Conservation (phyloP, 2,797 vertebrate genomes). For the Pangasius mekongensis region DNA sequence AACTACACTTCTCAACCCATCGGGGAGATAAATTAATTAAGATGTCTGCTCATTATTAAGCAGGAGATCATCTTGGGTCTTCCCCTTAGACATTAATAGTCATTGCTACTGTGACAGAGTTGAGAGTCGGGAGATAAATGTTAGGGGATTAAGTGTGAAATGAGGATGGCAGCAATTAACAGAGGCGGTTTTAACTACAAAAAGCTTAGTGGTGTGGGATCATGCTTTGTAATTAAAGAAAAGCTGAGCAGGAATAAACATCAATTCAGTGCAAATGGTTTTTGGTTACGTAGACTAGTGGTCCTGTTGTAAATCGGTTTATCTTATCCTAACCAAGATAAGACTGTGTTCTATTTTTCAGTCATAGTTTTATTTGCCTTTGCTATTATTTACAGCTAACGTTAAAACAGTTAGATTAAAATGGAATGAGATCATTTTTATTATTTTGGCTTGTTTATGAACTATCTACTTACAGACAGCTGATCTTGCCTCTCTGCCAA, state of each 20-base stretch:
- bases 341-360: background rate
- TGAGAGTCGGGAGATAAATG: background rate
- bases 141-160: conserved; percentile 15
- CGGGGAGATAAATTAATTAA: conserved; percentile 23
- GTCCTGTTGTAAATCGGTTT: background rate
- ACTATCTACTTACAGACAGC: background rate
- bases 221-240: conserved; percentile 3
- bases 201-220: background rate
- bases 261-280: conserved; percentile 11
- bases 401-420: background rate
- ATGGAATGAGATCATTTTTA: too few species aligned
- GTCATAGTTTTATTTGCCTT: background rate
- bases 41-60: conserved; percentile 15
- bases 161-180: conserved; percentile 18
- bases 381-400: background rate
- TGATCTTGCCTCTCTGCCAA: background rate
- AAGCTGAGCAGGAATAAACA: background rate
- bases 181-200: background rate
- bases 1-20: conserved; percentile 17
- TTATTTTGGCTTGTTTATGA: background rate
- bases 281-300: background rate
- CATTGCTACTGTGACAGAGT: conserved; percentile 15
- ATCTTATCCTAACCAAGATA: background rate
- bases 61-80: background rate
- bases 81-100: conserved; percentile 32